Percentiles rank a stretch among this genome's conserved stretches.
Conservation (phyloP, 1,140 invertebrate species). For the Globodera ellingtonae region DNA sequence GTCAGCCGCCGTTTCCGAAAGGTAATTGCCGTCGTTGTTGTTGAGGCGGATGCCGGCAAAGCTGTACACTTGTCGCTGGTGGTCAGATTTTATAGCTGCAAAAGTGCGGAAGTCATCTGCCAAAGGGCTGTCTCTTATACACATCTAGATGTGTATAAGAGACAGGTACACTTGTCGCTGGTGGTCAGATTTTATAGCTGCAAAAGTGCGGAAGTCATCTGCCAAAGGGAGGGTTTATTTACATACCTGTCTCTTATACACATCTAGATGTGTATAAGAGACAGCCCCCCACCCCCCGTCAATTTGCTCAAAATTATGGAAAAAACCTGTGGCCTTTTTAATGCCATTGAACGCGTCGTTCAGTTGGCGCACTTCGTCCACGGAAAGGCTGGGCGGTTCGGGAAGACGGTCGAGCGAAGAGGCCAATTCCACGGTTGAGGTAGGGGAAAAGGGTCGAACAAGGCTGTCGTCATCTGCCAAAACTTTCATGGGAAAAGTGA, state of each 20-base stretch:
- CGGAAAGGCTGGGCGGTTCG: neutral
- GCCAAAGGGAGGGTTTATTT: neutral
- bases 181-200: neutral
- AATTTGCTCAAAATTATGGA: neutral
- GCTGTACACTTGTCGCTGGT: neutral
- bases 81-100: neutral
- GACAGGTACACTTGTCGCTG: too few relatives aligned
- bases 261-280: too few relatives aligned
- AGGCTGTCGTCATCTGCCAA: too few relatives aligned
- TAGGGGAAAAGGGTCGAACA: too few relatives aligned
- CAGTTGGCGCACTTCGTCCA: constrained; percentile 8
- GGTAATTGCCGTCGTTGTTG: neutral
- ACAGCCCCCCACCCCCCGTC: too few relatives aligned
- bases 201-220: too few relatives aligned
- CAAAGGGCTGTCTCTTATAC: too few relatives aligned
- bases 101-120: too few relatives aligned
- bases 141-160: too few relatives aligned
- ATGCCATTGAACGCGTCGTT: constrained; percentile 3
- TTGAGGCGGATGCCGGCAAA: constrained; percentile 1
- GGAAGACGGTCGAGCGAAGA: constrained; percentile 1
- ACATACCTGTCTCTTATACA: too few relatives aligned
- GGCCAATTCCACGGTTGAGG: neutral
- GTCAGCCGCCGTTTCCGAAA: neutral
- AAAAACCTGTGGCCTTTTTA: neutral
- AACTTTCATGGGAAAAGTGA: too few relatives aligned